Base-by-base conservation (phyloP, 2,888 invertebrate genomes). In the Andrena haemorrhoa region DNA sequence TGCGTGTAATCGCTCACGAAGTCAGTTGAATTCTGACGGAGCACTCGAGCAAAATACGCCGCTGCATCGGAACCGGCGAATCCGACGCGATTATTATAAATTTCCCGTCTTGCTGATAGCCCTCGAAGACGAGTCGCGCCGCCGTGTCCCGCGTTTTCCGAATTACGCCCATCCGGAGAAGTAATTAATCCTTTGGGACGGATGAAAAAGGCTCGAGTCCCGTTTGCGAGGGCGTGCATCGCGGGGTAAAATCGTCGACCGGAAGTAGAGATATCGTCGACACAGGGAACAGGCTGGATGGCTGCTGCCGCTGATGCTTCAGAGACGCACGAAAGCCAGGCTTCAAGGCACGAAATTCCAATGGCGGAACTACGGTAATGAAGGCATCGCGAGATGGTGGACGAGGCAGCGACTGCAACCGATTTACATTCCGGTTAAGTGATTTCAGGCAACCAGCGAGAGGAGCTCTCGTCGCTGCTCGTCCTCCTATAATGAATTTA, bases 401-500 rank as follows among this genome's bases (percentile, higher is more conserved):
- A 76, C 69, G 66, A 75, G 56, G 56, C 47, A 69, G 47, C 5
- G 33, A 47, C 35, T 33, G 41, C 78, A 76, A 79, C 61, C 84
- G 82, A 86, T 86, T 86, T 79, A 84, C 77, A 86, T 84, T 86
- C 72, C 79, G 69, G 76, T 73, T 76, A 84, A 86, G 79, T 66
- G 79, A 82, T 84, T 77, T 77, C 31, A 65, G 79, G 76, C 53
- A 69, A 79, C 72, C 56, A 60, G 31, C 71, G 75, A 84, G 73
- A 83, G 82, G 64, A 49, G 58, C 16, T 12, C 64, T 65, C 58
- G n/a, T 65, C 79, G 83, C 75, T 78, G 79, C 86, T 79, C 78
- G 70, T 82, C 76, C 73, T 70, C 77, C 76, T 83, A 83, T 85
- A 85, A 86, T 86, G 74, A 86, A 82, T 84, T 86, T 86, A 86